These are phyloP conservation scores for Petroica traversi DNA, from an alignment of 2,113 vertebrate genomes.

Conservation along the genomic window DNA sequence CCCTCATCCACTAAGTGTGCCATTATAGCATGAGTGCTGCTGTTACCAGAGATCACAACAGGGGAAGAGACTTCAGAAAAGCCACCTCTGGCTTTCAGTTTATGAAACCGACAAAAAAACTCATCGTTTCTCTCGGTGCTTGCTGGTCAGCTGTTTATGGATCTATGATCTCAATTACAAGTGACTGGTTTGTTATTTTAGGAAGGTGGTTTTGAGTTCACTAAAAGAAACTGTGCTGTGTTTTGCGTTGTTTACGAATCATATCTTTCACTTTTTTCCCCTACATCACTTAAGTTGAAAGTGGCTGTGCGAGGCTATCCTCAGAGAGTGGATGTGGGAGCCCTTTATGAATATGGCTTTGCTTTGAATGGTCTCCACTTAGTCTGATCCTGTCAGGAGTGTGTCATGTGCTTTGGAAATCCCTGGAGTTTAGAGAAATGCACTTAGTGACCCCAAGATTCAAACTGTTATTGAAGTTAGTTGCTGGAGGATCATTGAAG, in stretches of 20 bases:
- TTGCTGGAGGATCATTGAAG: neutral
- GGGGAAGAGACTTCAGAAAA: neutral
- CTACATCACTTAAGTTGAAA: neutral
- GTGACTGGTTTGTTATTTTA: neutral
- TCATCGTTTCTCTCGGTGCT: neutral
- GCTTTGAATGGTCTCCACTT: neutral
- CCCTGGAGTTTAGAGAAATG: neutral
- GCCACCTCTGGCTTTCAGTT: constrained; percentile 4
- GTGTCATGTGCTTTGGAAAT: constrained; percentile 39
- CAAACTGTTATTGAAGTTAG: neutral
- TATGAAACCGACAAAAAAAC: neutral
- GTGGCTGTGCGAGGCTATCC: neutral
- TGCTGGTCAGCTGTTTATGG: neutral
- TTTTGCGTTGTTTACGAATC: neutral
- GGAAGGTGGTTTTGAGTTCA: constrained; percentile 18
- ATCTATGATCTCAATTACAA: neutral
- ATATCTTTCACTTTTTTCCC: neutral
- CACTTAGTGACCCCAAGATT: neutral
- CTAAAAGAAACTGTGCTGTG: neutral
- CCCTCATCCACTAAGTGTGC: neutral
- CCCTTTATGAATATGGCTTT: neutral
- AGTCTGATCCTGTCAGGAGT: constrained; percentile 21
- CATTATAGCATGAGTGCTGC: neutral
- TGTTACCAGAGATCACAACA: fast-evolving
- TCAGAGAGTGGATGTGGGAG: neutral